These are phyloP conservation scores for Copidosoma floridanum DNA, from an alignment of 1,140 invertebrate genomes.

Conservation along the genomic window DNA sequence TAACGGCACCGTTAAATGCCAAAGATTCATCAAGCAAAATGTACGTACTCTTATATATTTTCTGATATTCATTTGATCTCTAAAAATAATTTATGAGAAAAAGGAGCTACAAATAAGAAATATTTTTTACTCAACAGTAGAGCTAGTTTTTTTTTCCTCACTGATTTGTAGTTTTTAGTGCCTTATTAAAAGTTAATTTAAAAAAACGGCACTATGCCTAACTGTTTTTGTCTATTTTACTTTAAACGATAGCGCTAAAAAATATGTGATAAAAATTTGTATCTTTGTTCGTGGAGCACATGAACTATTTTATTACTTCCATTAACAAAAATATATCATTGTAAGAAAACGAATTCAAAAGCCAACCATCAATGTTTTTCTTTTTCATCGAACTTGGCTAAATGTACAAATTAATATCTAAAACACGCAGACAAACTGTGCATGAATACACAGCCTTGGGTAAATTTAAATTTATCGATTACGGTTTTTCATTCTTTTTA, in stretches of 20 bases:
- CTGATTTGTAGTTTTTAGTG: constrained; percentile 15
- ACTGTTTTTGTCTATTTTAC: not conserved
- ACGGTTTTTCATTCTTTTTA: constrained; percentile 10
- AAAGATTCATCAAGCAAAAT: constrained; percentile 32
- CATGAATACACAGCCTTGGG: constrained; percentile 20
- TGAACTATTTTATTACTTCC: constrained; percentile 37
- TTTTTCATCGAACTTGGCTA: constrained; percentile 27
- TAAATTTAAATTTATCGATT: constrained; percentile 27
- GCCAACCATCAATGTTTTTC: constrained; percentile 30
- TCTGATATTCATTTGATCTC: constrained; percentile 24
- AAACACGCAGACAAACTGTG: constrained; percentile 24
- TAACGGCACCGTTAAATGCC: constrained; percentile 29
- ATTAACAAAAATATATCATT: constrained; percentile 44
- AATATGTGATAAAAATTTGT: constrained; percentile 28
- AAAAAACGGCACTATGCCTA: constrained; percentile 13
- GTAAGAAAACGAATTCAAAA: constrained; percentile 39
- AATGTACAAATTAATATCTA: constrained; percentile 36
- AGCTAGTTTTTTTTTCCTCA: constrained; percentile 21
- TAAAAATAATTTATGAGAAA: constrained; percentile 26
- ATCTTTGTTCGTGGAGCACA: constrained; percentile 15
- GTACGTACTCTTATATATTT: constrained; percentile 23
- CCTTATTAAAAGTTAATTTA: constrained; percentile 22
- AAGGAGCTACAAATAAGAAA: constrained; percentile 23
- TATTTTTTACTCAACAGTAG: constrained; percentile 21
- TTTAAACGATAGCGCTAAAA: constrained; percentile 4